Conservation (phyloP, 2,888 invertebrate genomes). For the Timema cristinae region DNA sequence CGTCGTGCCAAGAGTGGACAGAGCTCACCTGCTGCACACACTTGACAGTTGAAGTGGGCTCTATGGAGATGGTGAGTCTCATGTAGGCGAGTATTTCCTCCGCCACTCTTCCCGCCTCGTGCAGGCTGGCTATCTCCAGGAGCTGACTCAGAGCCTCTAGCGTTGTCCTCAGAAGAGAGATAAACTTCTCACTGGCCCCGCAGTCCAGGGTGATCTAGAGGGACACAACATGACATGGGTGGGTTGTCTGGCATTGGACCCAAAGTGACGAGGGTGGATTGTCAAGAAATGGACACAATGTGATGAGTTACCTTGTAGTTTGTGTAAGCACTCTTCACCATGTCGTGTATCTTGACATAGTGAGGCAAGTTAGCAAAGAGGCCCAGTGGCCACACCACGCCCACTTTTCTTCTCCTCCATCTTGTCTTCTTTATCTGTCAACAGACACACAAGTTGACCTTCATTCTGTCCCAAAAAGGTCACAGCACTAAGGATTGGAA, state of each 20-base stretch:
- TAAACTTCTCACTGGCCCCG: slow-evolving; percentile 70
- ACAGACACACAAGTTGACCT: slow-evolving; percentile 17
- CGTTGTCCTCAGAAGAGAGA: slow-evolving; percentile 59
- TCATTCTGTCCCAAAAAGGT: not conserved
- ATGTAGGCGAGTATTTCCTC: slow-evolving; percentile 78
- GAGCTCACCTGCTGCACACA: slow-evolving; percentile 67
- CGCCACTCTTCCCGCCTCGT: slow-evolving; percentile 67
- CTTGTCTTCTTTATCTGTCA: slow-evolving; percentile 35
- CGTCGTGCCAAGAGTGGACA: too few species aligned
- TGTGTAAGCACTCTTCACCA: slow-evolving; percentile 73
- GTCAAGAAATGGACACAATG: too few species aligned
- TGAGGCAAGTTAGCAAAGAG: slow-evolving; percentile 58
- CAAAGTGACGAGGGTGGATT: too few species aligned
- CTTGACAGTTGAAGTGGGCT: slow-evolving; percentile 64
- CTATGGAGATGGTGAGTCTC: slow-evolving; percentile 64
- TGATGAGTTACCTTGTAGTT: slow-evolving; percentile 67
- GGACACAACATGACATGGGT: slow-evolving; percentile 9
- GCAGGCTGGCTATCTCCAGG: slow-evolving; percentile 62
- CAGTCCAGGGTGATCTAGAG: slow-evolving; percentile 72
- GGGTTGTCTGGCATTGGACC: too few species aligned
- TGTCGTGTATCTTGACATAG: slow-evolving; percentile 81
- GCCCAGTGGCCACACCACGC: slow-evolving; percentile 39
- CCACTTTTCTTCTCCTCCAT: slow-evolving; percentile 34
- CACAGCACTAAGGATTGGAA: not conserved
- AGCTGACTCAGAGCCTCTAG: slow-evolving; percentile 65